These are phyloP conservation scores for Scopus umbretta DNA, from an alignment of 2,113 vertebrate genomes.

Conservation along the genomic window DNA sequence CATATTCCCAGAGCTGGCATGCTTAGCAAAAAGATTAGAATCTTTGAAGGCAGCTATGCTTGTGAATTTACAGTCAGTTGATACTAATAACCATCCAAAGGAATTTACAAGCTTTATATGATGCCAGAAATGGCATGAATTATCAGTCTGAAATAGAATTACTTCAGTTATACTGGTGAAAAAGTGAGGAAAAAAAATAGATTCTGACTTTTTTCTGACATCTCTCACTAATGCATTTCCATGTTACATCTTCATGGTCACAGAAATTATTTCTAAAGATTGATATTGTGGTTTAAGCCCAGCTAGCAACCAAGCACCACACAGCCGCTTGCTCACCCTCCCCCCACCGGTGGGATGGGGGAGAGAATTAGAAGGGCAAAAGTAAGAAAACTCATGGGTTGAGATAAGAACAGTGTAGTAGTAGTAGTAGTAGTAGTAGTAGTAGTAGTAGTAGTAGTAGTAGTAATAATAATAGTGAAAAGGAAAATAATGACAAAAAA, in stretches of 20 bases:
- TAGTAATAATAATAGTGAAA: too few species aligned
- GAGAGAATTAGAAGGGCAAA: too few species aligned
- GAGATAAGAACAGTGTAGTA: too few species aligned
- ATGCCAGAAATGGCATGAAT: not conserved
- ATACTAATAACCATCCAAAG: not conserved
- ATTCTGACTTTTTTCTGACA: not conserved
- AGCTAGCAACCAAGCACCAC: too few species aligned
- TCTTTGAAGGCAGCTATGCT: not conserved
- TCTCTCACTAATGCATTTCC: not conserved
- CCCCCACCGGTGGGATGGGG: too few species aligned
- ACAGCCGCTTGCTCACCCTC: too few species aligned
- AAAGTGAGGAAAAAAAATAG: not conserved
- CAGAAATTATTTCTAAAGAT: not conserved
- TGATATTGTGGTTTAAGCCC: too few species aligned
- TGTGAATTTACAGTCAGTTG: not conserved
- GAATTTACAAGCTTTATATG: not conserved
- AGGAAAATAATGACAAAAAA: too few species aligned
- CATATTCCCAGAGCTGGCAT: not conserved
- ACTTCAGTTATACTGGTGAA: not conserved
- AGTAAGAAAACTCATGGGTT: too few species aligned
- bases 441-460: too few species aligned
- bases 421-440: too few species aligned
- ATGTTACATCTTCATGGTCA: not conserved
- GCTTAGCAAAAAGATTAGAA: not conserved
- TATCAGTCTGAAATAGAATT: not conserved